These are phyloP conservation scores for Argynnis bischoffii DNA, from an alignment of 2,888 invertebrate species.

Conservation along the genomic window DNA sequence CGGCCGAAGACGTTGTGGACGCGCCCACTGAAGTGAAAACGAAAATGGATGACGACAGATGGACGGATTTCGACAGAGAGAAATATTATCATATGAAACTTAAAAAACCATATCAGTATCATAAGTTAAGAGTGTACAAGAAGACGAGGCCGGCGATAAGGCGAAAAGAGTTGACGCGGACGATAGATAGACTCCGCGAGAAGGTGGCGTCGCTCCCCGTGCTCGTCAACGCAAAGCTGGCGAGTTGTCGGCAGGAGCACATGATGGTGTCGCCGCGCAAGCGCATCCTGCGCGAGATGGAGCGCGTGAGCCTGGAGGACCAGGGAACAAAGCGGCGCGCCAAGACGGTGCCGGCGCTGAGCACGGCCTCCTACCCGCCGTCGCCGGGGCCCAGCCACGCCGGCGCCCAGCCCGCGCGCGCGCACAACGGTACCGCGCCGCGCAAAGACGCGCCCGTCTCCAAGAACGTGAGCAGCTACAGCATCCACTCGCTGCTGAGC, in stretches of 20 bases:
- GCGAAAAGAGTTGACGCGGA: slow-evolving; percentile 62
- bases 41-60: slow-evolving; percentile 58
- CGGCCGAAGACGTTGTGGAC: slow-evolving; percentile 61
- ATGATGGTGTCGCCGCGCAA: slow-evolving; percentile 91
- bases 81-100: slow-evolving; percentile 78
- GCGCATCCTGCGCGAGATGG: slow-evolving; percentile 90
- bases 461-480: slow-evolving; percentile 87
- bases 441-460: slow-evolving; percentile 58
- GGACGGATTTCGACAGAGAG: slow-evolving; percentile 68
- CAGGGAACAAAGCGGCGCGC: slow-evolving; percentile 84
- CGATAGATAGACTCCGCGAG: slow-evolving; percentile 67
- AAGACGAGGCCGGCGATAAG: slow-evolving; percentile 66
- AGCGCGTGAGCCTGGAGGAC: slow-evolving; percentile 88
- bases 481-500: slow-evolving; percentile 91
- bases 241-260: slow-evolving; percentile 75
- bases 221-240: slow-evolving; percentile 72
- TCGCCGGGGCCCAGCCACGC: slow-evolving; percentile 55
- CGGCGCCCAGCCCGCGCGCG: slow-evolving; percentile 47
- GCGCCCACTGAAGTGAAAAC: slow-evolving; percentile 48
- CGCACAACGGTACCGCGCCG: slow-evolving; percentile 59
- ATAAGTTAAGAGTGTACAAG: slow-evolving; percentile 75
- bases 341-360: slow-evolving; percentile 69
- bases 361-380: slow-evolving; percentile 57
- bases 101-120: slow-evolving; percentile 79
- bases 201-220: slow-evolving; percentile 63